Conservation (phyloP, 2,797 vertebrate genomes). For the Falco rusticolus region DNA sequence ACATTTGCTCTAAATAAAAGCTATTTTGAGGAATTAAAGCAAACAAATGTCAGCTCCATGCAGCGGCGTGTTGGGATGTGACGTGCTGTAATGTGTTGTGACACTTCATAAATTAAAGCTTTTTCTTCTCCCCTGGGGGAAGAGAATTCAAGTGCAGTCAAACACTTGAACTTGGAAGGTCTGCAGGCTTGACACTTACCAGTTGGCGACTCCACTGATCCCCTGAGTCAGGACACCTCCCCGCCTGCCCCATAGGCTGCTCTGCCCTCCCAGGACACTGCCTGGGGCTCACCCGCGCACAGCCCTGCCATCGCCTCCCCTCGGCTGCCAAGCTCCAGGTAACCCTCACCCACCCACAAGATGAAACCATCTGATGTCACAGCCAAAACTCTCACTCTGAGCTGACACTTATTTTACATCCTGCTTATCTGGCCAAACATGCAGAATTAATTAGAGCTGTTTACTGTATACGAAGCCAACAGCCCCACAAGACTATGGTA, state of each 20-base stretch:
- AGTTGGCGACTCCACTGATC: slow-evolving; percentile 8
- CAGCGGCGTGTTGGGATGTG: slow-evolving; percentile 50
- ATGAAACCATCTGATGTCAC: slow-evolving; percentile 1
- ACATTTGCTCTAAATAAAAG: slow-evolving; percentile 75
- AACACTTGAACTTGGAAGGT: slow-evolving; percentile 67
- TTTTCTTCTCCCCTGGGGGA: slow-evolving; percentile 53
- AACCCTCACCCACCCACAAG: not conserved
- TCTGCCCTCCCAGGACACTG: not conserved
- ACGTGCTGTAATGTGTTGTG: slow-evolving; percentile 72
- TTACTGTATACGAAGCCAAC: not conserved
- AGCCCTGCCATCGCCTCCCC: not conserved
- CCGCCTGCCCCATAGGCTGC: not conserved
- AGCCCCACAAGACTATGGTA: not conserved
- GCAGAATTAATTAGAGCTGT: not conserved
- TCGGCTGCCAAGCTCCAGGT: not conserved
- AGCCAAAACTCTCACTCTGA: not conserved
- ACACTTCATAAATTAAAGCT: slow-evolving; percentile 76
- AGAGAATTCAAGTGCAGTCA: slow-evolving; percentile 63
- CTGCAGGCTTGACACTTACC: slow-evolving; percentile 52
- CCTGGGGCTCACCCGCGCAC: not conserved
- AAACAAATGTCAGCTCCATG: slow-evolving; percentile 70
- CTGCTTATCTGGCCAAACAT: fast-evolving
- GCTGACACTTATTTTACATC: not conserved
- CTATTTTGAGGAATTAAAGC: slow-evolving; percentile 75
- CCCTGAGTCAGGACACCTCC: not conserved